A percentile compares a stretch with the other conserved stretches of the same genome.
Evolutionary conservation across 2,797 vertebrate genomes (phyloP).

Genomic region (Muraenolepis orangiensis): DNA sequence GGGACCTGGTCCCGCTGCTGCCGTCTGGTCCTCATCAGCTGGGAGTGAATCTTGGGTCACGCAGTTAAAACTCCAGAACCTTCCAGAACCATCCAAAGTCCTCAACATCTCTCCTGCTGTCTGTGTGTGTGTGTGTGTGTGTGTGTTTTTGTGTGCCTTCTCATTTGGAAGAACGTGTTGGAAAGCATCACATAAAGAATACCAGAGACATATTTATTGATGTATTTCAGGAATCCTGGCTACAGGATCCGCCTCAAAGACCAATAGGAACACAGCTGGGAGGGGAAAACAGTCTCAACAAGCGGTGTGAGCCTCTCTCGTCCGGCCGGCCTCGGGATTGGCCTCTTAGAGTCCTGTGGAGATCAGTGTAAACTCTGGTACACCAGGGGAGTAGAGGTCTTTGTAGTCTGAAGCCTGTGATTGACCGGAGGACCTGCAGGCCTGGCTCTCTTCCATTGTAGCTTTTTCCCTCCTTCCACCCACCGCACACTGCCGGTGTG

Average conservation of each 20-base stretch:
- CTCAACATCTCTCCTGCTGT: background rate
- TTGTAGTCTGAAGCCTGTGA: no score
- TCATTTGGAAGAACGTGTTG: background rate
- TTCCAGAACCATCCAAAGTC: background rate
- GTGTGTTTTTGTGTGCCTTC: background rate
- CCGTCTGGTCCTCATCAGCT: background rate
- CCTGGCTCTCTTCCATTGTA: background rate
- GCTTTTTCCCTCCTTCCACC: no score
- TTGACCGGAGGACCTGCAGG: background rate
- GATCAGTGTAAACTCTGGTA: no score
- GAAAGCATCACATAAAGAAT: background rate
- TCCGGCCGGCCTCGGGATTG: background rate
- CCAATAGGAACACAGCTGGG: background rate
- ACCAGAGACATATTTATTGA: background rate
- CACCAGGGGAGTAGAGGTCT: no score
- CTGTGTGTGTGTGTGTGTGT: background rate
- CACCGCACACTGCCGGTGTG: no score
- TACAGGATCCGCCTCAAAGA: background rate
- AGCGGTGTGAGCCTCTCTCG: no score
- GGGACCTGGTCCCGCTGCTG: background rate
- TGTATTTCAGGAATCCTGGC: background rate
- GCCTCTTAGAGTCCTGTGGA: background rate
- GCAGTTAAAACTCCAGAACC: background rate
- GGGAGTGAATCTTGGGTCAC: background rate
- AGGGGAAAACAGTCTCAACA: background rate